A percentile compares a stretch with the other conserved stretches of the same genome.
Conservation (phyloP, 2,888 invertebrate genomes). For the Tillus elongatus region DNA sequence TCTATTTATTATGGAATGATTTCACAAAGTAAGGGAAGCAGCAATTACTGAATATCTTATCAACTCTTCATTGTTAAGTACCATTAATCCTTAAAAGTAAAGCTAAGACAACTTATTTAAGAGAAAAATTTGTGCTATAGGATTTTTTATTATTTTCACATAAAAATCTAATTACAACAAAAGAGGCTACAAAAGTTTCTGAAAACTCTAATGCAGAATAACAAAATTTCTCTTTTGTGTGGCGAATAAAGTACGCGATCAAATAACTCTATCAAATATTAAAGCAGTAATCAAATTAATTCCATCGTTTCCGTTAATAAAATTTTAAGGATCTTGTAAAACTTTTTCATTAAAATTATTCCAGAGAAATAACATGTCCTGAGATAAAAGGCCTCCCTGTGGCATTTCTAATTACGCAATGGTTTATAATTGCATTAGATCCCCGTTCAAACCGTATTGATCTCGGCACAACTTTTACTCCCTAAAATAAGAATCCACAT, state of each 20-base stretch:
- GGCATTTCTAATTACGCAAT: slow-evolving; percentile 39
- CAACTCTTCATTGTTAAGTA: no score
- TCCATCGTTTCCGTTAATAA: slow-evolving; percentile 27
- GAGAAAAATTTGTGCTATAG: no score
- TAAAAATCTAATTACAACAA: no score
- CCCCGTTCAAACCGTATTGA: slow-evolving; percentile 36
- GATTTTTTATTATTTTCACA: no score
- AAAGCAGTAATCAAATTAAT: slow-evolving; percentile 28
- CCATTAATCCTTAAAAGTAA: no score
- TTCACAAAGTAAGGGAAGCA: no score
- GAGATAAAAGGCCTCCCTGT: slow-evolving; percentile 33
- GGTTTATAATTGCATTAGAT: slow-evolving; percentile 38
- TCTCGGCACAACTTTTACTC: slow-evolving; percentile 20
- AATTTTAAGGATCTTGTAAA: slow-evolving; percentile 24
- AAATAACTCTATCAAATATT: slow-evolving; percentile 15
- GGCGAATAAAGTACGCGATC: slow-evolving; percentile 2
- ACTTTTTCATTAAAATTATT: slow-evolving; percentile 34
- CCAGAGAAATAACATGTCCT: slow-evolving; percentile 36
- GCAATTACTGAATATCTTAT: no score
- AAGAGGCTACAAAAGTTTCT: no score
- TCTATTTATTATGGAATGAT: no score
- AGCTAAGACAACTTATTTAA: no score
- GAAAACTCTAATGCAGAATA: no score
- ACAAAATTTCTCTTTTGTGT: no score
- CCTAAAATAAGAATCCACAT: slow-evolving; percentile 3